Evolutionary conservation across 2,888 invertebrate species (phyloP), one percentile per base, ranked within the genome.

Genomic region (Noctua fimbriata): DNA sequence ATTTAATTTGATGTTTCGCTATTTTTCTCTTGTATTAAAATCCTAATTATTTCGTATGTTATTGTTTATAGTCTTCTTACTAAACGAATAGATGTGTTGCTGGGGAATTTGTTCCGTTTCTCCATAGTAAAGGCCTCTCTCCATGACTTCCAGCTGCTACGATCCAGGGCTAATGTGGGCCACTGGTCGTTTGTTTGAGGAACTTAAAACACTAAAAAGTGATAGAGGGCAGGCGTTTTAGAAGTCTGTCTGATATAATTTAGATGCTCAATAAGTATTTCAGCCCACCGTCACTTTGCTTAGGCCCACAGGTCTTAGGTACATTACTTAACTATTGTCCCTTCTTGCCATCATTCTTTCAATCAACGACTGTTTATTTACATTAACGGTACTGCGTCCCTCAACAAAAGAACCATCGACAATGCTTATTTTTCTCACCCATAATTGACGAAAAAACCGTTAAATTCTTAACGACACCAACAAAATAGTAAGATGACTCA

Each of bases 401-500:
- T 28, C 10, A 79, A 73, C 70, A 79, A 66, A 66, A 36, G 24
- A 82, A 60, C 16, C 5, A 14, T 55, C 67, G n/a, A 71, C 41
- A 71, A 67, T 32, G n/a, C 24, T 69, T 58, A 73, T 79, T 78
- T 78, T 47, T 73, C 58, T 63, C 55, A 69, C 69, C 55, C 44
- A 21, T 65, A 75, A 65, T 73, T 58, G 66, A 41, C 44, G 36
- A 63, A 73, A 84, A 76, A 77, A 66, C 86, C 75, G 83, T 86
- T 80, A 80, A 85, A 80, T 65, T 63, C 32, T 65, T 66, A 73
- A 70, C 69, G 73, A 71, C 73, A 69, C 49, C 32, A 70, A 77
- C 67, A 80, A 86, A 81, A 82, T 88, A 91, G 90, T 84, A 85
- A 81, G 76, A 88, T 91, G 94, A 93, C 88, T 87, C 89, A 84